A percentile compares a stretch with the other conserved stretches of the same genome.
Evolutionary conservation across 2,113 vertebrate species (phyloP).

Genomic region (Rhinoptilus africanus): DNA sequence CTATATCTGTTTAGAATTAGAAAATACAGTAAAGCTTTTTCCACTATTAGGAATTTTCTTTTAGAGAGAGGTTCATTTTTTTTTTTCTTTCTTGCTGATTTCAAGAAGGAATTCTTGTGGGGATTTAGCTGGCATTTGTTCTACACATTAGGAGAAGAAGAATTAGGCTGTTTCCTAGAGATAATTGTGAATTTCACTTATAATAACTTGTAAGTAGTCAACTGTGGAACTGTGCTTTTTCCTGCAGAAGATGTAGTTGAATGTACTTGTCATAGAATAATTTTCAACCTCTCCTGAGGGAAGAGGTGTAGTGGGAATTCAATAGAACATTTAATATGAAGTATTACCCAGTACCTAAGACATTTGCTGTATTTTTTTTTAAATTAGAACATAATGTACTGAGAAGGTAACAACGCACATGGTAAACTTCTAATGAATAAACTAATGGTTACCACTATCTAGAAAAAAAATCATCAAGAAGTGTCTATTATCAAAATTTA

Average conservation of each 20-base stretch:
- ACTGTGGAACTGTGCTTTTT: slow-evolving; percentile 31
- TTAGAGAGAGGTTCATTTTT: not conserved
- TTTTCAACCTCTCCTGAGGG: slow-evolving; percentile 27
- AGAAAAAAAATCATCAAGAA: not conserved
- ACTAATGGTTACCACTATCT: not conserved
- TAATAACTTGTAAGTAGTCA: slow-evolving; percentile 37
- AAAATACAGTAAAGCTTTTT: not conserved
- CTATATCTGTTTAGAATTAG: not conserved
- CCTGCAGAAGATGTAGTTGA: slow-evolving; percentile 42
- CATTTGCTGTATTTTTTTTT: not conserved
- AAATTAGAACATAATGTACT: slow-evolving; percentile 18
- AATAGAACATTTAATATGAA: slow-evolving; percentile 37
- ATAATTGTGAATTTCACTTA: slow-evolving; percentile 39
- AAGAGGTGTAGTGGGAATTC: slow-evolving; percentile 9
- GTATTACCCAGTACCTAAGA: not conserved
- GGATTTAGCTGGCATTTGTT: slow-evolving; percentile 1
- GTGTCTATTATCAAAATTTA: not conserved
- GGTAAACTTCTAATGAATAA: not conserved
- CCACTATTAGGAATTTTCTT: not conserved
- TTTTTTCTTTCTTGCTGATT: not conserved
- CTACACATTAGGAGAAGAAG: not conserved
- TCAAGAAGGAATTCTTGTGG: not conserved
- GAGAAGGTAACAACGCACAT: not conserved
- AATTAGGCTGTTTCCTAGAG: slow-evolving; percentile 23
- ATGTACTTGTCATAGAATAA: slow-evolving; percentile 40